Conservation (phyloP, 2,888 invertebrate genomes). For the Monochamus alternatus region DNA sequence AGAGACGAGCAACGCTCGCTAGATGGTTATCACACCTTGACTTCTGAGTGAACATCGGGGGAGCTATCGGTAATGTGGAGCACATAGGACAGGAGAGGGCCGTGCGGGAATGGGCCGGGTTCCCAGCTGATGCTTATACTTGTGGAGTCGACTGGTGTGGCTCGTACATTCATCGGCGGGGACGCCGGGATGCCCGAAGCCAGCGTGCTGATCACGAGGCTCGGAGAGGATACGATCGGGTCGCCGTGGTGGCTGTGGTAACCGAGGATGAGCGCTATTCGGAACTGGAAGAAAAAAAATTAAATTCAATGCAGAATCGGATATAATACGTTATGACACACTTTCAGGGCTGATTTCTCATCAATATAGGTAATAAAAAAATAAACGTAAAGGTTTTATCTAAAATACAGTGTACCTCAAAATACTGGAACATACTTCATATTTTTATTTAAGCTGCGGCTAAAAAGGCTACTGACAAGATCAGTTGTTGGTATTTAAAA, state of each 20-base stretch:
- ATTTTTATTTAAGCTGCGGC: no score
- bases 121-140: conserved; percentile 92
- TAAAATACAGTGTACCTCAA: no score
- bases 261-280: conserved; percentile 86
- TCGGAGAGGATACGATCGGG: conserved; percentile 81
- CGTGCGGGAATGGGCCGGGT: conserved; percentile 89
- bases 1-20: conserved; percentile 14
- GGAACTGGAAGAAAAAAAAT: conserved; percentile 78
- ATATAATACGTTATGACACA: no score
- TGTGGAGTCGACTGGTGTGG: conserved; percentile 85
- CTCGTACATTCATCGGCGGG: conserved; percentile 82
- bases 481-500: no score
- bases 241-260: conserved; percentile 72
- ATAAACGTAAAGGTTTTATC: no score
- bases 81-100: conserved; percentile 90
- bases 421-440: no score
- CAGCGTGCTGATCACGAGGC: conserved; percentile 83
- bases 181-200: conserved; percentile 84
- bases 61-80: conserved; percentile 76
- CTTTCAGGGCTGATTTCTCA: no score
- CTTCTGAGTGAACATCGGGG: conserved; percentile 67
- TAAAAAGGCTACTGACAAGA: no score
- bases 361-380: no score
- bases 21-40: conserved; percentile 66
- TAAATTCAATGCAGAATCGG: no score